Conservation (phyloP, 2,797 vertebrate species). For the Aldrovandia affinis region DNA sequence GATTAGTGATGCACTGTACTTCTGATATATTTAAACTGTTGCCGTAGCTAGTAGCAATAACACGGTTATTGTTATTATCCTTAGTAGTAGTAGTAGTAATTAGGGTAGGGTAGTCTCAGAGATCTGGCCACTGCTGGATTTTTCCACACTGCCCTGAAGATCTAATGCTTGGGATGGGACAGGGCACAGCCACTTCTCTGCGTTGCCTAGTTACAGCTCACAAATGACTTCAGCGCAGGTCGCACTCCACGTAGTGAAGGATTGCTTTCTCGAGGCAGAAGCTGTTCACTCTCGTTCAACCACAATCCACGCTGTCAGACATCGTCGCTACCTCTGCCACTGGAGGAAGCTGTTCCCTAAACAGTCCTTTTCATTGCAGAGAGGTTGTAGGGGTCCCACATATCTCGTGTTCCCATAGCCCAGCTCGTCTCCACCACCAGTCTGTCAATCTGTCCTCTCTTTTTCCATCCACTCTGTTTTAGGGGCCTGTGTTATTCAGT, state of each 20-base stretch:
- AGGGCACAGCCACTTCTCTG: background rate
- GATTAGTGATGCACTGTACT: background rate
- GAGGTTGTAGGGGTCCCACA: background rate
- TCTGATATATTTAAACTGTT: background rate
- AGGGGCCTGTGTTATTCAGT: background rate
- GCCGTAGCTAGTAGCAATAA: background rate
- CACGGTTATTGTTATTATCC: background rate
- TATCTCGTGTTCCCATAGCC: background rate
- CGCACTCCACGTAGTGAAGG: background rate
- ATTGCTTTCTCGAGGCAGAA: background rate
- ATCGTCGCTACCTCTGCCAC: background rate
- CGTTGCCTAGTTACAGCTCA: constrained; percentile 10
- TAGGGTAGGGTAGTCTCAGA: background rate
- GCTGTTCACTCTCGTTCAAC: background rate
- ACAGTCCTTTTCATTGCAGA: background rate
- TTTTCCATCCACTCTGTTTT: background rate
- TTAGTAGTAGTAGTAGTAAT: background rate
- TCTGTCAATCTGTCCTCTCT: background rate
- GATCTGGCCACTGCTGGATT: background rate
- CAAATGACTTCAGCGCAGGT: background rate
- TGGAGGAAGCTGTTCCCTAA: background rate
- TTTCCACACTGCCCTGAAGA: background rate
- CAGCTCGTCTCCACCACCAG: background rate
- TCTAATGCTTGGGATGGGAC: background rate
- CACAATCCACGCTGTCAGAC: background rate